These are phyloP conservation scores for Australoheros scitulus DNA, from an alignment of 2,113 vertebrate genomes.

Conservation along the genomic window DNA sequence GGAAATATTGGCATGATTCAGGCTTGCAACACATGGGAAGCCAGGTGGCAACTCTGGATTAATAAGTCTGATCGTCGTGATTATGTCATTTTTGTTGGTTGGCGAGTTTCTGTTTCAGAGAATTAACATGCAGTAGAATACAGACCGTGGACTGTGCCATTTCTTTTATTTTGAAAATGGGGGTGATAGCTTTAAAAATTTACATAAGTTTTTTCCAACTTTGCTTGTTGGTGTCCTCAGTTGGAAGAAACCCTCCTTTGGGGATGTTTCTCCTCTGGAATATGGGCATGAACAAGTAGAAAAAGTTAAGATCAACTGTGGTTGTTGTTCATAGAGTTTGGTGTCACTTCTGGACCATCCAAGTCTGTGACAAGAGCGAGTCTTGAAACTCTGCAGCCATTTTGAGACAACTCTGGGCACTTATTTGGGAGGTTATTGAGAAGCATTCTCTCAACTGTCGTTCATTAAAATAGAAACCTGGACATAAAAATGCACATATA, in stretches of 20 bases:
- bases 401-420: too few species aligned
- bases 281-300: background rate
- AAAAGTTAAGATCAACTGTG: background rate
- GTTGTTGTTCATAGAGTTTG: background rate
- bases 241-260: background rate
- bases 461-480: too few species aligned
- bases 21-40: conserved; percentile 12
- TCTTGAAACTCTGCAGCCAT: too few species aligned
- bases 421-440: too few species aligned
- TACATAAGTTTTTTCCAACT: background rate
- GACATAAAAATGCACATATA: background rate
- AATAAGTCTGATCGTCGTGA: conserved; percentile 1
- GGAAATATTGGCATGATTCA: conserved; percentile 30
- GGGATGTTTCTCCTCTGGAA: background rate
- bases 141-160: background rate
- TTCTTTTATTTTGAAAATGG: background rate
- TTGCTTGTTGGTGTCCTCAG: background rate
- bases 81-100: too few species aligned
- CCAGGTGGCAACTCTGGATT: conserved; percentile 1
- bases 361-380: background rate
- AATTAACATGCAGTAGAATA: background rate
- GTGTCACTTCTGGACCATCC: conserved; percentile 7
- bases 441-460: too few species aligned
- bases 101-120: background rate
- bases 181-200: background rate